Percentiles rank a stretch among this genome's conserved stretches.
These are phyloP conservation scores for Heterodera carotae DNA, from an alignment of 1,140 invertebrate genomes.

Conservation along the genomic window DNA sequence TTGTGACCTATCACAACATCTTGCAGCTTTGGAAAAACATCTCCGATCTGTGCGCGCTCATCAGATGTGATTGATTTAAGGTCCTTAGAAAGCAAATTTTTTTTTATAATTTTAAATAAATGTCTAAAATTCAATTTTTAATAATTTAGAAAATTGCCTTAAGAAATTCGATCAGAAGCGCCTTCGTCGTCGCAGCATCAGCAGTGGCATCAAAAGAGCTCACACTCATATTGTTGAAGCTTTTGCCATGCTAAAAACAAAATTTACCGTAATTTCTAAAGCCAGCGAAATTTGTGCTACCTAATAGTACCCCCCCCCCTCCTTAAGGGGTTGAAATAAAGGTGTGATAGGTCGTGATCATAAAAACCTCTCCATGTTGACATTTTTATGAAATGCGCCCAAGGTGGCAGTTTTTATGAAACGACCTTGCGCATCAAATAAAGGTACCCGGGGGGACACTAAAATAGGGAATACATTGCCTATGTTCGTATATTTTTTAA, in stretches of 20 bases:
- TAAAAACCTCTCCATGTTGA: no score
- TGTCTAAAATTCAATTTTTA: neutral
- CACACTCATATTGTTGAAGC: neutral
- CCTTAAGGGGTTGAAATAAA: no score
- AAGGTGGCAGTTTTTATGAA: no score
- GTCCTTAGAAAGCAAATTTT: neutral
- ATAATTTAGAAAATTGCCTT: slow-evolving; percentile 3
- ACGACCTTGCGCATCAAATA: no score
- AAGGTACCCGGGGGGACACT: no score
- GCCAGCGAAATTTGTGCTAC: no score
- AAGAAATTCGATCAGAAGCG: neutral
- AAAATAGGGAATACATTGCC: no score
- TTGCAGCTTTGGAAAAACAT: neutral
- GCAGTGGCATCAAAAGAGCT: neutral
- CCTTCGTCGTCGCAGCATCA: neutral
- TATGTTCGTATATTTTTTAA: no score
- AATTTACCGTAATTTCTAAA: no score
- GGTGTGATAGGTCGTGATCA: no score
- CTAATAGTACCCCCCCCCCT: no score
- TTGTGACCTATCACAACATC: neutral
- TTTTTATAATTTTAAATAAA: neutral
- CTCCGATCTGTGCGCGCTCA: neutral
- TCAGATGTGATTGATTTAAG: neutral
- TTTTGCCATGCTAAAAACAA: neutral
- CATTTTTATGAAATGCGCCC: no score